Evolutionary conservation across 2,888 invertebrate species (phyloP).

Genomic region (Pandemis heparana): DNA sequence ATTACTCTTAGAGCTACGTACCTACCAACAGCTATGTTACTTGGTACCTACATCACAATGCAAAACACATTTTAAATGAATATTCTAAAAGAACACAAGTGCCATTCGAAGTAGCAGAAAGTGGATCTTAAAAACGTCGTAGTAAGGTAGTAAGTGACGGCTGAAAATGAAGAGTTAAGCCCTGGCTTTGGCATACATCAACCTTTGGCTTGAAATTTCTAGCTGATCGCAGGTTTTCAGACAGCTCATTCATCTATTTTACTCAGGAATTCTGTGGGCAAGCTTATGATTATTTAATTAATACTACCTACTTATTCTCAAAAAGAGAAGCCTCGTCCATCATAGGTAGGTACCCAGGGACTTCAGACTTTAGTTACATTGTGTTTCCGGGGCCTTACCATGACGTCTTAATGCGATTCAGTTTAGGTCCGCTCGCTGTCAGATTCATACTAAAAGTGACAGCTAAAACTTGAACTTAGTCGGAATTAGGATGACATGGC

Average conservation of each 20-base stretch:
- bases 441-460: too few species aligned
- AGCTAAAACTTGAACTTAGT: too few species aligned
- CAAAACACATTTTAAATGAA: slow-evolving; percentile 17
- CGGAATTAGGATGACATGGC: too few species aligned
- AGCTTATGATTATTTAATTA: not conserved
- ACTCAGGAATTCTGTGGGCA: not conserved
- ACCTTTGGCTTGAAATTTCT: slow-evolving; percentile 6
- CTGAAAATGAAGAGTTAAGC: slow-evolving; percentile 15
- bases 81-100: slow-evolving; percentile 3
- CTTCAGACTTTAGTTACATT: too few species aligned
- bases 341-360: too few species aligned
- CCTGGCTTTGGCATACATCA: slow-evolving; percentile 22
- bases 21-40: slow-evolving; percentile 2
- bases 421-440: too few species aligned
- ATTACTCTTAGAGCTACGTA: slow-evolving; percentile 10
- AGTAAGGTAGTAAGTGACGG: not conserved
- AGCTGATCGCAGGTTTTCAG: slow-evolving; percentile 7
- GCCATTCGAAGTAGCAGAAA: not conserved
- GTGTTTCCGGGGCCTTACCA: too few species aligned
- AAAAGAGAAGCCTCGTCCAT: too few species aligned
- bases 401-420: too few species aligned
- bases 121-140: not conserved
- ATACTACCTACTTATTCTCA: too few species aligned
- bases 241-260: not conserved
- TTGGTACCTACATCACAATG: slow-evolving; percentile 3